Base-by-base conservation (phyloP, 2,888 invertebrate species). In the Nomada ferruginata region DNA sequence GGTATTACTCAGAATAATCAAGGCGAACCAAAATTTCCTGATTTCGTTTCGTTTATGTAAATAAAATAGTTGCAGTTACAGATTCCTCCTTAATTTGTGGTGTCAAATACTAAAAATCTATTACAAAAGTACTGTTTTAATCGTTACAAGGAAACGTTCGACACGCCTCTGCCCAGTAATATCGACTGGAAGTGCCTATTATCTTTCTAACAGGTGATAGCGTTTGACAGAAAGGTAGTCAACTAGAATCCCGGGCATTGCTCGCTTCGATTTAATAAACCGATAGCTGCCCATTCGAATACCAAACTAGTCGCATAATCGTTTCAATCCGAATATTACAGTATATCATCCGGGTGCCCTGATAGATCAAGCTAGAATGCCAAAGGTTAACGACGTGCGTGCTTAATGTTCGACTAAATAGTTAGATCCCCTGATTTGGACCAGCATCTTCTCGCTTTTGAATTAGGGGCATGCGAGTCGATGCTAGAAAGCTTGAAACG, bases 261-360 rank as follows among this genome's bases (percentile, higher is more conserved):
- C 18, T 64, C 26, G 65, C 26, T 65, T 52, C 65, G 65, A 65
- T 50, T 65, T 66, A 53, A 66, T 66, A 74, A 74, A 57, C 66
- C 59, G 65, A 74, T 66, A 60, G 57, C 36, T 59, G 57, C 29
- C 15, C 50, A 26, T 10, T 59, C 66, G 66, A 59, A 74, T 66
- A 47, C 23, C 59, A 66, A 65, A 59, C 47, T 50, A 36, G 50
- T 36, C 59, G 47, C 59, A 66, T 65, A 42, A 74, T 66, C 66
- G 59, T 74, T 74, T 66, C 18, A 36, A 74, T 59, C 59, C 50
- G 50, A 59, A 74, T 50, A 65, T 74, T 47, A 36, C 20, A 57
- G 50, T 59, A 26, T 42, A 66, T 74, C 47, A 74, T 66, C 66
- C 74, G 66, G 59, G 74, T 13, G 44, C 74, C 74, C 59, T 50